Evolutionary conservation across 2,888 invertebrate species (phyloP).

Genomic region (Tachystola acroxantha): DNA sequence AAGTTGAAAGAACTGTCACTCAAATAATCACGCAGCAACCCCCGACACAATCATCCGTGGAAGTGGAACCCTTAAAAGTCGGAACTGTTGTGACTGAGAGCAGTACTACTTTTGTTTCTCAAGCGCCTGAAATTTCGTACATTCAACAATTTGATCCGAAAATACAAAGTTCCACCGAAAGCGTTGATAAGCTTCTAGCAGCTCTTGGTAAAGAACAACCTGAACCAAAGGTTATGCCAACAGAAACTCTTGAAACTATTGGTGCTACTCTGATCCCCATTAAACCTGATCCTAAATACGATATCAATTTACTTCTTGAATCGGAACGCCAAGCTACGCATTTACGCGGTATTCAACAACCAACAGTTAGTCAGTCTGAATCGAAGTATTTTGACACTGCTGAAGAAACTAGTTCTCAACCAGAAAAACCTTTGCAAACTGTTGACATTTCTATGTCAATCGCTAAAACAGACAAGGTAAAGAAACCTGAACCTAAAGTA

Average conservation of each 20-base stretch:
- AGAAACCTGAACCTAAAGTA: conserved; percentile 45
- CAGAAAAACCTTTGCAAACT: conserved; percentile 33
- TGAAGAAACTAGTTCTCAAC: background rate
- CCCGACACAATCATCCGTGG: conserved; percentile 31
- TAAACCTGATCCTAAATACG: conserved; percentile 29
- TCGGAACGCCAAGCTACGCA: conserved; percentile 50
- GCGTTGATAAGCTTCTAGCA: conserved; percentile 34
- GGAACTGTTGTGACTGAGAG: conserved; percentile 40
- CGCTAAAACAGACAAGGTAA: conserved; percentile 35
- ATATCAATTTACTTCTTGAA: conserved; percentile 44
- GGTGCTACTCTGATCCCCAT: conserved; percentile 12
- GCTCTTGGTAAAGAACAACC: conserved; percentile 32
- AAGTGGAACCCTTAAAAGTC: conserved; percentile 36
- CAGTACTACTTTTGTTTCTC: conserved; percentile 25
- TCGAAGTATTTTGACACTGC: background rate
- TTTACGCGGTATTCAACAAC: conserved; percentile 23
- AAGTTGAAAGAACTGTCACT: conserved; percentile 17
- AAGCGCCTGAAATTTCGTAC: conserved; percentile 38
- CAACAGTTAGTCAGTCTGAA: conserved; percentile 1
- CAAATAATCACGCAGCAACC: conserved; percentile 27
- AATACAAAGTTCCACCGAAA: conserved; percentile 35
- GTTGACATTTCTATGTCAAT: conserved; percentile 58
- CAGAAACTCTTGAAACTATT: conserved; percentile 25
- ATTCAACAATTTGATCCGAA: conserved; percentile 41
- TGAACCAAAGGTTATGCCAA: conserved; percentile 46